A percentile compares a stretch with the other conserved stretches of the same genome.
Evolutionary conservation across 2,888 invertebrate species (phyloP).

Genomic region (Agrypnus murinus): DNA sequence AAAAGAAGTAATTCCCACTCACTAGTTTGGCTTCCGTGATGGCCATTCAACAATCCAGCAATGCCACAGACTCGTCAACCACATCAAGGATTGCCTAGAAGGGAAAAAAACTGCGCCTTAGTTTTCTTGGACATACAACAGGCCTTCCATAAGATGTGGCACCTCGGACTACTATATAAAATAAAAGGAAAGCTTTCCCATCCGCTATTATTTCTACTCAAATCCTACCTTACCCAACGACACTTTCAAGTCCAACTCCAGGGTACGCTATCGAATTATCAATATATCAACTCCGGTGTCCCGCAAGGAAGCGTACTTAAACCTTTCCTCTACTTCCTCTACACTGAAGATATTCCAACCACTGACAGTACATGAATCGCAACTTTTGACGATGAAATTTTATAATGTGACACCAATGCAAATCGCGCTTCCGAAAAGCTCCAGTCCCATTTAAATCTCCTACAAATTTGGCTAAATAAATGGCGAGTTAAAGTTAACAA

Average conservation of each 20-base stretch:
- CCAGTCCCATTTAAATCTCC: neutral
- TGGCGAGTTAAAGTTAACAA: too few relatives aligned
- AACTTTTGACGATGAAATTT: neutral
- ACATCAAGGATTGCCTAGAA: neutral
- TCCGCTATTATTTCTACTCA: neutral
- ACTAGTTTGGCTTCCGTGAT: too few relatives aligned
- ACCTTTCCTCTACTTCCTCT: too few relatives aligned
- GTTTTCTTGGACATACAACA: too few relatives aligned
- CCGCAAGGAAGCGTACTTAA: too few relatives aligned
- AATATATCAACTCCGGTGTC: neutral
- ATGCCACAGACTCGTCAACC: too few relatives aligned
- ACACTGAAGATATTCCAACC: neutral
- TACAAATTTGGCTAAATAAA: neutral
- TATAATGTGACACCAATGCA: neutral
- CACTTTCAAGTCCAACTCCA: slow-evolving; percentile 1
- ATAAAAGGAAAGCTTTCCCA: slow-evolving; percentile 1
- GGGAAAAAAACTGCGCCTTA: slow-evolving; percentile 5
- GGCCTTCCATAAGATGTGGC: too few relatives aligned
- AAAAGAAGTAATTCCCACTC: too few relatives aligned
- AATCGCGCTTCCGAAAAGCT: neutral
- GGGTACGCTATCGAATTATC: neutral
- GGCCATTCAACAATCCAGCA: too few relatives aligned
- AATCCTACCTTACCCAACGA: slow-evolving; percentile 5
- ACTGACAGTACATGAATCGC: too few relatives aligned
- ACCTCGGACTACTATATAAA: too few relatives aligned